phyloP scores from a whole-genome alignment of 2,113 vertebrate genomes.

The Anguilla rostrata region DNA sequence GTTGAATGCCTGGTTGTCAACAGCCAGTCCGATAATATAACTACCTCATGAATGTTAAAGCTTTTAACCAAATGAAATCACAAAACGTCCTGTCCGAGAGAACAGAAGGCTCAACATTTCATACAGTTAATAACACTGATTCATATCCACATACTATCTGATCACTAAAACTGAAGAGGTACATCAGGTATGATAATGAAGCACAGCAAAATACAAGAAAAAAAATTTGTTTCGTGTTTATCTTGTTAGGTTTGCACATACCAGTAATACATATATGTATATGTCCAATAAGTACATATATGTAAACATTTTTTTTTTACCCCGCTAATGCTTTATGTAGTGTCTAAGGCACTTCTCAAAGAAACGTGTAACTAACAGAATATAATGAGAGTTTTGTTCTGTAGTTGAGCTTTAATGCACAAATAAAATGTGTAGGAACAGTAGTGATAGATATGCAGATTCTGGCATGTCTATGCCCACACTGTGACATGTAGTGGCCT shows the following conservation, averaged over 20 bases:
- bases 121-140: constrained; percentile 75
- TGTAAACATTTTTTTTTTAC: background rate
- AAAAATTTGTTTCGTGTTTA: constrained; percentile 36
- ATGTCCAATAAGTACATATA: constrained; percentile 15
- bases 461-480: constrained; percentile 17
- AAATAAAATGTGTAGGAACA: constrained; percentile 11
- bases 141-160: constrained; percentile 70
- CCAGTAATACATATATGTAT: constrained; percentile 13
- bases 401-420: constrained; percentile 31
- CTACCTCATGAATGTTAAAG: constrained; percentile 85
- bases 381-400: constrained; percentile 27
- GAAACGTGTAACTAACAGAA: constrained; percentile 67
- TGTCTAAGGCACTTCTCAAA: constrained; percentile 95
- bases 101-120: constrained; percentile 68
- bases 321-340: constrained; percentile 83
- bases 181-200: constrained; percentile 68
- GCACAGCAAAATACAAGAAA: constrained; percentile 73
- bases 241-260: constrained; percentile 35
- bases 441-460: constrained; percentile 18
- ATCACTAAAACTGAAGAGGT: constrained; percentile 74
- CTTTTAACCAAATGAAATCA: constrained; percentile 82
- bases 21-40: constrained; percentile 81
- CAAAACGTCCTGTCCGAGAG: constrained; percentile 60
- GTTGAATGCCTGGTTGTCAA: constrained; percentile 84
- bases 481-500: background rate